phyloP scores from a whole-genome alignment of 2,113 vertebrate species.

The Thunnus maccoyii region DNA sequence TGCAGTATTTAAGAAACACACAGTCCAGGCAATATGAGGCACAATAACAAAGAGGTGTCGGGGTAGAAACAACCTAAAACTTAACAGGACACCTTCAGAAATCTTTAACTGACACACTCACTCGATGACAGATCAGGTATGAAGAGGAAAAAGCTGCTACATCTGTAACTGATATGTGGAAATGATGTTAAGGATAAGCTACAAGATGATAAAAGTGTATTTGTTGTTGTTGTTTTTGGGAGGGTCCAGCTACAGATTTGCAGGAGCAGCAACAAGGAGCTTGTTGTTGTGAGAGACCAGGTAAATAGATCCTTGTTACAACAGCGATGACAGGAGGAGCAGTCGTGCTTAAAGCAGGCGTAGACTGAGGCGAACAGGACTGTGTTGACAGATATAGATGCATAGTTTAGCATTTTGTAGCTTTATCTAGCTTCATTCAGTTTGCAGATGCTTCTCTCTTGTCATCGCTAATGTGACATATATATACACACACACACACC shows the following conservation, averaged over 20 bases:
- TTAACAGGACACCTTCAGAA: constrained; percentile 21
- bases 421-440: background rate
- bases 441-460: background rate
- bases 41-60: constrained; percentile 21
- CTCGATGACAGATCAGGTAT: background rate
- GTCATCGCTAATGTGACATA: background rate
- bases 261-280: background rate
- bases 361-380: constrained; percentile 14
- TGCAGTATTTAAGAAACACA: constrained; percentile 51
- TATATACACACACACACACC: constrained; percentile 12
- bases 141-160: constrained; percentile 38
- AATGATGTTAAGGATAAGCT: background rate
- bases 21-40: constrained; percentile 41
- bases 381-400: constrained; percentile 34
- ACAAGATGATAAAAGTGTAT: background rate
- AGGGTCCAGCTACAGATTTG: constrained; percentile 15
- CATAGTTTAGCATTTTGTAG: constrained; percentile 38
- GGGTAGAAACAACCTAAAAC: constrained; percentile 43
- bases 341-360: constrained; percentile 9
- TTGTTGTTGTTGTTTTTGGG: constrained; percentile 1
- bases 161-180: constrained; percentile 2
- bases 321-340: background rate
- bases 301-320: constrained; percentile 11
- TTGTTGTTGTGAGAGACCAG: background rate
- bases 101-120: constrained; percentile 18